Base-by-base conservation (phyloP, 2,113 vertebrate genomes). In the Amphilophus citrinellus region DNA sequence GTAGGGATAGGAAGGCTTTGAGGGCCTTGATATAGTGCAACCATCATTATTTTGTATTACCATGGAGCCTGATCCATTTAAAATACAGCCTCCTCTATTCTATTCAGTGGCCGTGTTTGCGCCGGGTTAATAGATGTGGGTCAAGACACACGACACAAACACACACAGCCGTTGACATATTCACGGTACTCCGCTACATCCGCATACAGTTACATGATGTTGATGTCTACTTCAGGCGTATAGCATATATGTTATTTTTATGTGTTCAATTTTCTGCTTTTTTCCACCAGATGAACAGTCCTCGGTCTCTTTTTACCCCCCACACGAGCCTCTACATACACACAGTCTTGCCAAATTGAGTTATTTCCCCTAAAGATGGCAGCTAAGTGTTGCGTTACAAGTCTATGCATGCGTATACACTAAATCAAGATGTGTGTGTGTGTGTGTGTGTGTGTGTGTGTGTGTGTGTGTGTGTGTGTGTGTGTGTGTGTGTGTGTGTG, bases 31-130 rank as follows among this genome's bases (percentile, higher is more conserved):
- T 89, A 84, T 39, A 87, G 76, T 27, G 63, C 88, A 58, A 77
- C 47, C 80, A 22, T 89, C 87, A 91, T 93, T 92, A 91, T 88
- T 93, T 87, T 88, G 91, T 88, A 87, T 91, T 91, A 84, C 78
- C 76, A 17, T 76, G 79, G 84, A 93, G 83, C 87, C 90, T 62
- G 86, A 94, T 92, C 91, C 87, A 84, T 93, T 91, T 90, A 71
- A 84, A 91, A 88, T 44, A 58, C 83, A 75, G 61, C 79, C 57
- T 30, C n/a, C 56, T 81, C 81, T 62, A 32, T 76, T 86, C 61
- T 84, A 2, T 82, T 80, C 73, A 42, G 83, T 77, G 66, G 76
- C 50, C 35, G 68, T 18, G 75, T 27, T 86, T 22, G 77, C 37
- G 6, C 47, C 13, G 10, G 80, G 84, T 66, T 85, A 88, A 88